Evolutionary conservation across 2,888 invertebrate species (phyloP).

Genomic region (Campoletis raptor): DNA sequence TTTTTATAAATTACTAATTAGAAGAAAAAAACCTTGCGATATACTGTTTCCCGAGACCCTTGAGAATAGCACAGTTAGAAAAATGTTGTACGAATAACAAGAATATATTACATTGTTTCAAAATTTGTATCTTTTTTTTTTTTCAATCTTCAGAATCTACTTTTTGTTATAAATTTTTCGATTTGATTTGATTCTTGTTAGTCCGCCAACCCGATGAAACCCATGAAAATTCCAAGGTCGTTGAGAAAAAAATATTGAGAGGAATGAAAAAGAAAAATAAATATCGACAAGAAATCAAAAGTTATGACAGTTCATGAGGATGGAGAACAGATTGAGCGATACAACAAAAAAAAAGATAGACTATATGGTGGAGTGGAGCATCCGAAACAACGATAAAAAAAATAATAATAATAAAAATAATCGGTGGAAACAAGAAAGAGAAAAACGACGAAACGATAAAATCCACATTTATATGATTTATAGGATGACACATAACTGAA

Average conservation of each 20-base stretch:
- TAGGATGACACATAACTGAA: background rate
- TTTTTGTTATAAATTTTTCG: background rate
- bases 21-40: background rate
- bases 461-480: background rate
- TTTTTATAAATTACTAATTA: slow-evolving; percentile 1
- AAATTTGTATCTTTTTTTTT: background rate
- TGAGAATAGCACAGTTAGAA: background rate
- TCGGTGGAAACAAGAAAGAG: background rate
- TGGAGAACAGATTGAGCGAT: background rate
- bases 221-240: background rate
- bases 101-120: background rate
- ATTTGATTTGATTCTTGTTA: background rate
- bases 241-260: background rate
- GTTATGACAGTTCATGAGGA: background rate
- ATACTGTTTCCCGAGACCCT: background rate
- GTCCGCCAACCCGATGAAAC: background rate
- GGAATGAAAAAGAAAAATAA: background rate
- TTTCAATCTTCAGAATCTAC: background rate
- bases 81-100: background rate
- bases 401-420: background rate
- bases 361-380: background rate
- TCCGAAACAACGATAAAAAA: background rate
- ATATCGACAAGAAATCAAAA: background rate
- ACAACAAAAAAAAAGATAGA: background rate
- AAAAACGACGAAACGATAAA: background rate